phyloP scores from a whole-genome alignment of 1,140 invertebrate genomes.

The Riptortus pedestris region DNA sequence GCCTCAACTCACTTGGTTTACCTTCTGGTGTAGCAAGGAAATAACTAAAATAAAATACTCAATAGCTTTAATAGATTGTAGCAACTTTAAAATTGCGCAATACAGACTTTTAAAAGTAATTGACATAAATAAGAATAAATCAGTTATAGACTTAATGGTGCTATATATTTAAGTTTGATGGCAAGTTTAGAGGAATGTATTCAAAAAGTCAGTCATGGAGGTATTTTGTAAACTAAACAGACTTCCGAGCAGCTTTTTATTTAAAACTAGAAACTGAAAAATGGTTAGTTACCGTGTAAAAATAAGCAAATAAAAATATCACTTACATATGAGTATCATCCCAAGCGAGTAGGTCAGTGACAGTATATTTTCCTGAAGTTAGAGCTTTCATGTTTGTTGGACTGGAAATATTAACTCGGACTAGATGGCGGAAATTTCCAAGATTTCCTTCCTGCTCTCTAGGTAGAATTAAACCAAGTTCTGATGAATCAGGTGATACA shows the following conservation, averaged over 20 bases:
- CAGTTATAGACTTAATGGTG: too few species aligned
- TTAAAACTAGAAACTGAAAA: neutral
- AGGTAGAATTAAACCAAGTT: slow-evolving; percentile 51
- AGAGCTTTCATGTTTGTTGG: slow-evolving; percentile 42
- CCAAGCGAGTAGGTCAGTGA: slow-evolving; percentile 69
- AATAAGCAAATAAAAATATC: too few species aligned
- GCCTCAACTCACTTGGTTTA: slow-evolving; percentile 28
- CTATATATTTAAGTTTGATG: too few species aligned
- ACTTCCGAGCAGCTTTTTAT: neutral
- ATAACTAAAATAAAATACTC: slow-evolving; percentile 44
- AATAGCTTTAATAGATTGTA: neutral
- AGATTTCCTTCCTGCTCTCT: slow-evolving; percentile 41
- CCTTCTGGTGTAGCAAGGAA: slow-evolving; percentile 51
- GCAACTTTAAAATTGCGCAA: neutral
- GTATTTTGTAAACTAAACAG: too few species aligned
- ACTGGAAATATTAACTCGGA: slow-evolving; percentile 40
- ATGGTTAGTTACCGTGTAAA: neutral
- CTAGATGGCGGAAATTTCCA: slow-evolving; percentile 58
- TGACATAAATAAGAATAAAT: too few species aligned
- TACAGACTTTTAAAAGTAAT: too few species aligned
- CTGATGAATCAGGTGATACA: slow-evolving; percentile 45
- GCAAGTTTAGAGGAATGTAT: too few species aligned
- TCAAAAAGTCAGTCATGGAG: too few species aligned
- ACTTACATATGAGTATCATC: slow-evolving; percentile 59
- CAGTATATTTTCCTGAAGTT: slow-evolving; percentile 62